Base-by-base conservation (phyloP, 92 coral and sea anemone genomes). In the Zoanthus solanderi region DNA sequence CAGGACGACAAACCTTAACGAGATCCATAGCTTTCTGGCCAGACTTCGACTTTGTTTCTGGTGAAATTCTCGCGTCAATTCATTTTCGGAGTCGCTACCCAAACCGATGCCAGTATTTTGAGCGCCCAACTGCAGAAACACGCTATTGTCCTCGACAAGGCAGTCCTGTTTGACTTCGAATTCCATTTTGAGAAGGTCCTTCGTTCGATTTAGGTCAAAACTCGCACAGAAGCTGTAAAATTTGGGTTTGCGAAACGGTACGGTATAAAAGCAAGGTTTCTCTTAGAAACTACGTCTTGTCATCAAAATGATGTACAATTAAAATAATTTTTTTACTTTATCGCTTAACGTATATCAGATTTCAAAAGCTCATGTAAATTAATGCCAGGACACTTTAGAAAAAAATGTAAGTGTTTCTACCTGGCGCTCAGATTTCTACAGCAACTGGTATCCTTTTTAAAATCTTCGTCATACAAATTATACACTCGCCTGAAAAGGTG, bases 31-130 rank as follows among this genome's bases (percentile, higher is more conserved):
- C 11, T 81, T 67, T 17, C 76, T 81, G 10, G 85, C 85, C 11
- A 81, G 6, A 53, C 63, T 81, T 29, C 61, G 75, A 29, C 75
- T 81, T 81, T 6, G 85, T 23, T 65, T 81, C 13, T 81, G 85
- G 15, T 14, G 31, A 50, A 44, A 45, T 31, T 81, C 76, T 67
- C 28, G 66, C 9, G 85, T 44, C 28, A 50, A 65, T 63, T 81
- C 85, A 17, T 75, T 75, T 66, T 81, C 85, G 1, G 75, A 81
- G 29, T 81, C 85, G 85, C 75, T 81, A 3, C 85, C 85, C 2
- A 81, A 48, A 15, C 85, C 85, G 58, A 75, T 81, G 66, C 65
- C 85, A 23, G 34, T 23, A 31, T 50, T 44, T n/a, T 65, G 60
- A 46, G 52, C 56, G 32, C 9, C 44, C 37, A 65, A 61, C 42